Base-by-base conservation (phyloP, 2,113 vertebrate species). In the Sturnus vulgaris region DNA sequence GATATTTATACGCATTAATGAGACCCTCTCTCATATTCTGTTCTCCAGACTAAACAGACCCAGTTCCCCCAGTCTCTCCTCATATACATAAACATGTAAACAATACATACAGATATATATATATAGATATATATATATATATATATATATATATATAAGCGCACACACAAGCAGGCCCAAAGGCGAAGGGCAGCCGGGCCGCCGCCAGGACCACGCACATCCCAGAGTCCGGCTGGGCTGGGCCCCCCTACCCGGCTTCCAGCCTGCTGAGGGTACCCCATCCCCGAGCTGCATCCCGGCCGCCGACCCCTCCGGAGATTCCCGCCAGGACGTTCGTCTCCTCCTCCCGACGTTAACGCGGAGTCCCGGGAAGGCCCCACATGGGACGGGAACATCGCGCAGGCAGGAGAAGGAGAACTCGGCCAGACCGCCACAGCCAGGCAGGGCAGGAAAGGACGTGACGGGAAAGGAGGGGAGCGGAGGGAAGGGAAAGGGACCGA, bases 81-180 rank as follows among this genome's bases (percentile, higher is more conserved):
- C 14, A 10, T 2, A 18, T 0, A 27, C 11, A 5, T 1, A 44
- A 15, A 22, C 0, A 50, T 0, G 14, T 3, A 21, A 49, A 42
- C 25, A 31, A 21, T 2, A 9, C 1, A 10, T 1, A 39, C 39
- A 39, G 10, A 39, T 39, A 39, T 40, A 40, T 40, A 37, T 37
- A 39, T 39, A 39, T 39, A 39, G 10, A 39, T 39, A 39, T 11
- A 11, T 39, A 39, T 39, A 39, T 39, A 39, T 40, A 40, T 40
- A 40, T 40, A 40, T 12, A 40, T 40, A 40, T 12, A 11, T 2
- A 13, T 1, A 18, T 2, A 33, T 4, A 30, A 19, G 28, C 8
- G 20, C 16, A 35, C 8, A 11, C 7, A 7, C 8, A 10, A 25
- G 14, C 1, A 15, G 22, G 2, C 39, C 53, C 21, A 3, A 5